Evolutionary conservation across 2,797 vertebrate genomes (phyloP).

Genomic region (Ammospiza maritima): DNA sequence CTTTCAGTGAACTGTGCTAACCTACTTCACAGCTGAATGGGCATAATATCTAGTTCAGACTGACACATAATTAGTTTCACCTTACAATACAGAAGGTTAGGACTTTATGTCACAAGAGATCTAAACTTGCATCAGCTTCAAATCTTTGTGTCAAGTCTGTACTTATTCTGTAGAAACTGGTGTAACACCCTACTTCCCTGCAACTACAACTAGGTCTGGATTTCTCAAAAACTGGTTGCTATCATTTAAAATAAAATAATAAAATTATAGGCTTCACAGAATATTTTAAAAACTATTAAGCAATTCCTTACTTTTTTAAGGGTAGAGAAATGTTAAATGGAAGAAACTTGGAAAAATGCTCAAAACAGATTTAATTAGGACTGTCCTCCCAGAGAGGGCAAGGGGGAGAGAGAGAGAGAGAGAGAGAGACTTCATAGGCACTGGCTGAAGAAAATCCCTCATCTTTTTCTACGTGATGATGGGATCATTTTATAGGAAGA

Average conservation of each 20-base stretch:
- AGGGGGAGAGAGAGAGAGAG: background rate
- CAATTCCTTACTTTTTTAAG: background rate
- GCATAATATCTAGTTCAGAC: background rate
- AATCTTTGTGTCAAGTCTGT: background rate
- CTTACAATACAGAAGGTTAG: constrained; percentile 22
- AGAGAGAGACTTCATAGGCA: background rate
- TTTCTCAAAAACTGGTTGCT: background rate
- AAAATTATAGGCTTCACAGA: background rate
- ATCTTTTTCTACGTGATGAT: background rate
- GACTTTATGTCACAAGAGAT: background rate
- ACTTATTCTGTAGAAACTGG: background rate
- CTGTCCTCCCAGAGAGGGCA: background rate
- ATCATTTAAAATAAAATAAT: background rate
- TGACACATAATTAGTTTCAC: constrained; percentile 42
- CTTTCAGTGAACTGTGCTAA: constrained; percentile 31
- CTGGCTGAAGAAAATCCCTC: background rate
- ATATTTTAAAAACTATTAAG: background rate
- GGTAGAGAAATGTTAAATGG: background rate
- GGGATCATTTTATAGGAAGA: background rate
- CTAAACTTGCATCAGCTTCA: background rate
- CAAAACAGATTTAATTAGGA: background rate
- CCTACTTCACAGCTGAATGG: constrained; percentile 29
- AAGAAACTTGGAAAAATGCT: background rate
- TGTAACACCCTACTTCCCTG: background rate
- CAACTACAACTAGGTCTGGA: background rate